A percentile compares a stretch with the other conserved stretches of the same genome.
Conservation (phyloP, 2,113 vertebrate species). For the Oncorhynchus clarkii region DNA sequence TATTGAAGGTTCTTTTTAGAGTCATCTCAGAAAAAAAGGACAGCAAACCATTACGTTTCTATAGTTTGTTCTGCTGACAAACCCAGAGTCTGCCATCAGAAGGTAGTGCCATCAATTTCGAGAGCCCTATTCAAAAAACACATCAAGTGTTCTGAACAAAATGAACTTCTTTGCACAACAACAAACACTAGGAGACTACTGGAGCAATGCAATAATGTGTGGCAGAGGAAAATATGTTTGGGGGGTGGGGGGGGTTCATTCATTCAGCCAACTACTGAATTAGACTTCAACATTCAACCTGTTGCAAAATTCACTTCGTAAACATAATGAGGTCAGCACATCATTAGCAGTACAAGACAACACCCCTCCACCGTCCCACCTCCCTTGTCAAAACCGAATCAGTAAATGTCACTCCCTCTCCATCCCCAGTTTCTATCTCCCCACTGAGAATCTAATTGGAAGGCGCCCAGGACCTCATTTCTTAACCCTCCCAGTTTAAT, state of each 20-base stretch:
- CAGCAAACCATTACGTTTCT: background rate
- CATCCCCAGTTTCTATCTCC: background rate
- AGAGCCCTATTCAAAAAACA: background rate
- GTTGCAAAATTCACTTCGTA: background rate
- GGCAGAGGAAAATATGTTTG: background rate
- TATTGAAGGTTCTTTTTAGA: too few relatives aligned
- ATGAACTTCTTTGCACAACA: background rate
- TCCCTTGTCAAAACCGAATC: background rate
- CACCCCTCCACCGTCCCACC: background rate
- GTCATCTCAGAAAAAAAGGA: too few relatives aligned
- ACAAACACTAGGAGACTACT: background rate
- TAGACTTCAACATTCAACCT: background rate
- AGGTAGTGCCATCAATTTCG: background rate
- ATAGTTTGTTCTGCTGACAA: background rate
- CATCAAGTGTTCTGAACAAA: background rate
- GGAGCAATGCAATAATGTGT: background rate
- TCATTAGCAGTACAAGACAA: background rate
- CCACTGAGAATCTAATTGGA: slow-evolving; percentile 34
- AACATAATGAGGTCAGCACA: background rate
- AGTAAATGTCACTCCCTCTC: background rate
- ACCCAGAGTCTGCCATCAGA: background rate
- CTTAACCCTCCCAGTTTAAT: slow-evolving; percentile 49
- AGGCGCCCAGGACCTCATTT: background rate
- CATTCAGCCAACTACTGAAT: background rate
- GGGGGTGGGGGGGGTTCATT: background rate